Evolutionary conservation across 2,113 vertebrate genomes (phyloP), one percentile per base, ranked within the genome.

Genomic region (Ophiodon elongatus): DNA sequence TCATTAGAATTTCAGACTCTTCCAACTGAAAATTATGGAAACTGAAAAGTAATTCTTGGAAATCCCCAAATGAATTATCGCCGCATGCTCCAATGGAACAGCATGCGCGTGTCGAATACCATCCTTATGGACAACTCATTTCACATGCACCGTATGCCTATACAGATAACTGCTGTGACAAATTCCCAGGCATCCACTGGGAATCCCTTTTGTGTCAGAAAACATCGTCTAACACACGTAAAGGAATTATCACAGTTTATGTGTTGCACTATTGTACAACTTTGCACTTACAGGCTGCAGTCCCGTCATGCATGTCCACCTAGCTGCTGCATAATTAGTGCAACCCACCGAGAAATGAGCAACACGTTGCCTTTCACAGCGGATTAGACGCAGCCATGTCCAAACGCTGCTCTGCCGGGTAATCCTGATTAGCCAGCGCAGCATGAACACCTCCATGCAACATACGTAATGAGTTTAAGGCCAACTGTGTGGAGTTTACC

Each of bases 401-500:
- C 79, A 76, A 86, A 83, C 17, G n/a, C 33, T 80, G 77, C 87
- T 79, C 73, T 86, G 62, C 85, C 69, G 82, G 84, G 79, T 91
- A 90, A 90, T 92, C 92, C 91, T 90, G 90, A 93, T 92, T 84
- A 91, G 60, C 77, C 62, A 88, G 91, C 76, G 6, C 91, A 85
- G 88, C 84, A 82, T 92, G 88, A 90, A 86, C 82, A 82, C 87
- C 76, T 89, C 85, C 79, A 57, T 70, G 86, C 57, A 63, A 87
- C 79, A 84, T 66, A 13, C 77, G 67, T 78, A 89, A 91, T 87
- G 62, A 87, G 87, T 83, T 86, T 45, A 73, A 66, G 73, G 60
- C 72, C 82, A 78, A 80, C 69, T 63, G 52, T 37, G 74, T 25
- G 25, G 41, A 82, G 50, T 82, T 70, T 80, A 82, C 54, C 50